These are phyloP conservation scores for Athrips mouffetella DNA, from an alignment of 2,888 invertebrate genomes.

Conservation along the genomic window DNA sequence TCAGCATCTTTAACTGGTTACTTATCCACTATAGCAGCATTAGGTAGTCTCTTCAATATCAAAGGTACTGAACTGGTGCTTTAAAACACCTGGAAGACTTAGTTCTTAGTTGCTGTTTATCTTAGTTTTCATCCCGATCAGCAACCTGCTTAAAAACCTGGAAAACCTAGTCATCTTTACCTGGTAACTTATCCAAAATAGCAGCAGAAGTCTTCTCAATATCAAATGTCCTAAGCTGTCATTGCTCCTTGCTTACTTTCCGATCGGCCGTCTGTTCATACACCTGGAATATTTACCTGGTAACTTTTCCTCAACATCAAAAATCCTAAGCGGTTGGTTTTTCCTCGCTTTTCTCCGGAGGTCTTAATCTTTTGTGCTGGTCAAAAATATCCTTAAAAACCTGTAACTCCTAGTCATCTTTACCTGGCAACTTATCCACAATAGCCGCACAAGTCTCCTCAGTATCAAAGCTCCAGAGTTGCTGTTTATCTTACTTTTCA, in stretches of 20 bases:
- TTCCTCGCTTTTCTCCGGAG: too few species aligned
- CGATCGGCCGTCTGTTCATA: constrained; percentile 43
- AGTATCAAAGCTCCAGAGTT: too few species aligned
- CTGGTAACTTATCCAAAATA: constrained; percentile 43
- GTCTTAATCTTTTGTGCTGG: too few species aligned
- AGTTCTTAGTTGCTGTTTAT: too few species aligned
- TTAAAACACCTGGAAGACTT: too few species aligned
- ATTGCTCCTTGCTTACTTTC: too few species aligned
- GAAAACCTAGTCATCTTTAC: constrained; percentile 43
- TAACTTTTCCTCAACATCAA: too few species aligned
- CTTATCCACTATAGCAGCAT: constrained; percentile 40
- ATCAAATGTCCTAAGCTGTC: too few species aligned
- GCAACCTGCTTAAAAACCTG: constrained; percentile 47
- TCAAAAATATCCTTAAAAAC: constrained; percentile 41
- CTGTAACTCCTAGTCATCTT: too few species aligned
- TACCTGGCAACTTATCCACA: constrained; percentile 47
- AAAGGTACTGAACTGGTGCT: too few species aligned
- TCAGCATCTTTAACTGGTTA: constrained; percentile 42
- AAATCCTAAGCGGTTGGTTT: too few species aligned
- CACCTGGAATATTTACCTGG: constrained; percentile 47
- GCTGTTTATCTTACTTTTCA: too few species aligned
- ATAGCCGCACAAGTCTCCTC: constrained; percentile 43
- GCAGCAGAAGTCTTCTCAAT: constrained; percentile 38
- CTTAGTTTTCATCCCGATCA: constrained; percentile 20
- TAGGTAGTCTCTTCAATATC: constrained; percentile 35